phyloP scores from a whole-genome alignment of 2,113 vertebrate genomes.

The Notothenia coriiceps region DNA sequence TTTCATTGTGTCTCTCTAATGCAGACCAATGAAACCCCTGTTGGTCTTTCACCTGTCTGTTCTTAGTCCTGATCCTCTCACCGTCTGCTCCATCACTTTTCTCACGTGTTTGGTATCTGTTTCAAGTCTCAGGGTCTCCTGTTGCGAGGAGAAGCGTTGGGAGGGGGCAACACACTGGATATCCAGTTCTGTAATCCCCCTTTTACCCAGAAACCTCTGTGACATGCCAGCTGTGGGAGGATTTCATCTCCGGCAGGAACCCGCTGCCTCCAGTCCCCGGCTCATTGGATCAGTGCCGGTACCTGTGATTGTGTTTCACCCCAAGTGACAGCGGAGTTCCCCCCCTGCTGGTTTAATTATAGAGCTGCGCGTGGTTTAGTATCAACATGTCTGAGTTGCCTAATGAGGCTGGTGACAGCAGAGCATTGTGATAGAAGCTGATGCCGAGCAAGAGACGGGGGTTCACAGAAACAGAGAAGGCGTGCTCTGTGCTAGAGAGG shows the following conservation, averaged over 20 bases:
- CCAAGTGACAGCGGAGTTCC: constrained; percentile 34
- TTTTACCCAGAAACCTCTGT: constrained; percentile 39
- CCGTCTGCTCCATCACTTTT: constrained; percentile 14
- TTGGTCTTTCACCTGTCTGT: constrained; percentile 26
- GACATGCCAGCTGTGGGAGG: constrained; percentile 27
- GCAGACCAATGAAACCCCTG: constrained; percentile 9
- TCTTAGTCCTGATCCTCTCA: constrained; percentile 23
- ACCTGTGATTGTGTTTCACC: constrained; percentile 61
- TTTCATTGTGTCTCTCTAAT: constrained; percentile 19
- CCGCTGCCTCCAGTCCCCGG: not conserved
- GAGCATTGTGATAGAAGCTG: constrained; percentile 22
- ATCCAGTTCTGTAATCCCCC: constrained; percentile 28
- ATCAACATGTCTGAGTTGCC: constrained; percentile 56
- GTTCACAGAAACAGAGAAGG: constrained; percentile 35
- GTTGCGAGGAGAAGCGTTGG: constrained; percentile 7
- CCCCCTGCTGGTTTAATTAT: constrained; percentile 72
- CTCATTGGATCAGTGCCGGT: constrained; percentile 18
- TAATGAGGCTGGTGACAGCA: constrained; percentile 60
- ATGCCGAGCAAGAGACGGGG: constrained; percentile 32
- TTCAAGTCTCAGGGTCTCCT: constrained; percentile 24
- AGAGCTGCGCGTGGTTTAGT: constrained; percentile 51
- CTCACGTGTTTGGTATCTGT: constrained; percentile 22
- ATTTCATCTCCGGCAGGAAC: constrained; percentile 58
- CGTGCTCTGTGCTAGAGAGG: not conserved
- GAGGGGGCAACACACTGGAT: not conserved